A percentile compares a stretch with the other conserved stretches of the same genome.
These are phyloP conservation scores for Synergus itoensis DNA, from an alignment of 2,888 invertebrate species.

Conservation along the genomic window DNA sequence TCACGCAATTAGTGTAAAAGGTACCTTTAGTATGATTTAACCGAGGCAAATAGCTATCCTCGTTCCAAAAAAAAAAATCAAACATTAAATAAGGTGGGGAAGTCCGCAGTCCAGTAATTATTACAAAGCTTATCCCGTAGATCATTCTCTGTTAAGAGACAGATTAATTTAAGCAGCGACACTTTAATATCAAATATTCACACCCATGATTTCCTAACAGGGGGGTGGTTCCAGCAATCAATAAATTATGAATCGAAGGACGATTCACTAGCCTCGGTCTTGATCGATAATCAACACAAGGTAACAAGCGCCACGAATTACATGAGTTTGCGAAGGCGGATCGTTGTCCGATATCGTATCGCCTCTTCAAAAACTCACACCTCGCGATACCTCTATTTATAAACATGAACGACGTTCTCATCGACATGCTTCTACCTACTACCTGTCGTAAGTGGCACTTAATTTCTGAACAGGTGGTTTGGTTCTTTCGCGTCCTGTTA, in stretches of 20 bases:
- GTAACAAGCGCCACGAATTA: neutral
- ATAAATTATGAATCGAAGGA: constrained; percentile 47
- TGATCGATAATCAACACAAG: neutral
- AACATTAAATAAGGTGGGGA: neutral
- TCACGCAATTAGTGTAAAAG: too few species aligned
- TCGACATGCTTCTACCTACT: constrained; percentile 9
- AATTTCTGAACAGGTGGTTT: constrained; percentile 23
- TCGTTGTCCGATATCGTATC: neutral
- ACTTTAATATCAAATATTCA: neutral
- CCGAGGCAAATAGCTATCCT: neutral
- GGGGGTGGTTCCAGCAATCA: neutral
- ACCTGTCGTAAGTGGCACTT: constrained; percentile 5
- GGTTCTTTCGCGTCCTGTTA: constrained; percentile 9
- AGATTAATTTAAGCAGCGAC: neutral
- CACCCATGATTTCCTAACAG: neutral
- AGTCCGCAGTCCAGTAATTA: neutral
- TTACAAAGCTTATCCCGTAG: neutral
- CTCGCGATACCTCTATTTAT: constrained; percentile 9
- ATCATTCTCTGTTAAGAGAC: neutral
- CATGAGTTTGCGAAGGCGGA: neutral
- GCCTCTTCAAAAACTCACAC: neutral
- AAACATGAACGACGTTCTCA: constrained; percentile 22
- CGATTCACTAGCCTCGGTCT: neutral
- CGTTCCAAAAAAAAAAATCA: neutral
- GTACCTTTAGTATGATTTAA: neutral